These are phyloP conservation scores for Pygoscelis adeliae DNA, from an alignment of 2,113 vertebrate species.

Conservation along the genomic window DNA sequence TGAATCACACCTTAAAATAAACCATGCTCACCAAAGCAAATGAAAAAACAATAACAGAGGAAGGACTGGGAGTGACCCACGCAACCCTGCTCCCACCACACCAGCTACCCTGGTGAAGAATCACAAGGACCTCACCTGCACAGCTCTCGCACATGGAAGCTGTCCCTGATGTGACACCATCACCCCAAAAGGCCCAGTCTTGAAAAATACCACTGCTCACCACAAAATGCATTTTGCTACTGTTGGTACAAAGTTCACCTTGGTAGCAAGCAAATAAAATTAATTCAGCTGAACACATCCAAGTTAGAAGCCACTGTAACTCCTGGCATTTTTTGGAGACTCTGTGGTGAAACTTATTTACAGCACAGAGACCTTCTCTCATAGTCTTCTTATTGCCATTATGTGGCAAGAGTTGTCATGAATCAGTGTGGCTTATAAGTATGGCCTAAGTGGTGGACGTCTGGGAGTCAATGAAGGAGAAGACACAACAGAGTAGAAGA, in stretches of 20 bases:
- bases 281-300: not conserved
- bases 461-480: not conserved
- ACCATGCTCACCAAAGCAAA: not conserved
- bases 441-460: not conserved
- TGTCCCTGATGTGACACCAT: not conserved
- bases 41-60: not conserved
- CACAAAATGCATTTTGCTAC: not conserved
- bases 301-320: not conserved
- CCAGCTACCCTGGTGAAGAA: not conserved
- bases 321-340: not conserved
- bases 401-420: not conserved
- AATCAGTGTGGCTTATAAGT: not conserved
- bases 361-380: constrained; percentile 1
- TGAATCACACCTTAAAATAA: not conserved
- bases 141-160: not conserved
- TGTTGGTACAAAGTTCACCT: not conserved
- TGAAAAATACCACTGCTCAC: not conserved
- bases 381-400: constrained; percentile 13
- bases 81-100: not conserved
- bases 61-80: not conserved
- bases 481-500: not conserved
- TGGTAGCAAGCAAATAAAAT: constrained; percentile 21
- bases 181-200: not conserved
- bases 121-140: not conserved
- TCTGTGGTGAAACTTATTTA: not conserved